Percentiles rank a stretch among this genome's conserved stretches.
phyloP scores from a whole-genome alignment of 35 echinoderm and acorn worm species.

The Apostichopus parvimensis region DNA sequence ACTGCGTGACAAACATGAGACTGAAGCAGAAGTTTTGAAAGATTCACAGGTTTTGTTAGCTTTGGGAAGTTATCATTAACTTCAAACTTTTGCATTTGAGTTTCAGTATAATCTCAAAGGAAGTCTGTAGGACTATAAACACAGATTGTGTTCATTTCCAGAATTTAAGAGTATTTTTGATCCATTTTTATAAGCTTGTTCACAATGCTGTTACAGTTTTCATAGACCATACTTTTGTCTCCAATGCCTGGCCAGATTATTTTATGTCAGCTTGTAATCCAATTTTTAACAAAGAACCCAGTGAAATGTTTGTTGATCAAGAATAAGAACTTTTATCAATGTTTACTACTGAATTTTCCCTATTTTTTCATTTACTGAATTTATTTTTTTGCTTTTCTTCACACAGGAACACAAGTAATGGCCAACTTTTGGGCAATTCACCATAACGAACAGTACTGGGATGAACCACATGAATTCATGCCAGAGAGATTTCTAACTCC shows the following conservation, averaged over 20 bases:
- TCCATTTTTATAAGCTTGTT: too few relatives aligned
- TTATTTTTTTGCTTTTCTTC: slow-evolving; percentile 13
- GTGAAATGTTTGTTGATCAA: too few relatives aligned
- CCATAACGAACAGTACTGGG: slow-evolving; percentile 82
- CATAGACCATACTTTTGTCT: too few relatives aligned
- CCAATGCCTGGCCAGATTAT: too few relatives aligned
- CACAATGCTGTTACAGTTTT: neutral
- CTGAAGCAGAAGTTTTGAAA: neutral
- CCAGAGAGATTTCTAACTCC: slow-evolving; percentile 87
- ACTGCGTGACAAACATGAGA: neutral
- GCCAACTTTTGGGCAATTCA: slow-evolving; percentile 99
- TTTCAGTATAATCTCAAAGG: too few relatives aligned
- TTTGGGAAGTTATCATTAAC: neutral
- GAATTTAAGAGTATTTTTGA: too few relatives aligned
- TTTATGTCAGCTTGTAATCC: too few relatives aligned
- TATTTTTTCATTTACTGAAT: neutral
- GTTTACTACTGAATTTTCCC: neutral
- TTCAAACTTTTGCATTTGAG: too few relatives aligned
- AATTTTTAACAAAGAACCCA: too few relatives aligned
- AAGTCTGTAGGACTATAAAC: too few relatives aligned
- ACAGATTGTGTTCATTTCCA: too few relatives aligned
- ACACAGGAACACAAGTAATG: slow-evolving; percentile 90
- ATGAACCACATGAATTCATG: slow-evolving; percentile 87
- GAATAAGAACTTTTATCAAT: neutral
- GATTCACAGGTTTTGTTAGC: neutral